These are phyloP conservation scores for Nyctereutes procyonoides DNA, from an alignment of 2,113 vertebrate species.

Conservation along the genomic window DNA sequence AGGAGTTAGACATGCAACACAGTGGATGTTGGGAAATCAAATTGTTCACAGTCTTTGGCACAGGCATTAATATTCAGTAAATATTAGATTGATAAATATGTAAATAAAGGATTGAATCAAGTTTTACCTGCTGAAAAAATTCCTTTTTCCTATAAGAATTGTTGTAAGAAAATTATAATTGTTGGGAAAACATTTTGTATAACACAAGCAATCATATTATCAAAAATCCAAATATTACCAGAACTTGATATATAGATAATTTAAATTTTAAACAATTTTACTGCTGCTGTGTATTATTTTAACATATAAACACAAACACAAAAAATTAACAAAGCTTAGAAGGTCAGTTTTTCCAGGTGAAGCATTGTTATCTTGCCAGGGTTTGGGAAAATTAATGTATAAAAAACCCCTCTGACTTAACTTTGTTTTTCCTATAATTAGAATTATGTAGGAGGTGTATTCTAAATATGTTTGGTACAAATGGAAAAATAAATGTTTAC, in stretches of 20 bases:
- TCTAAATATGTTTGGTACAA: neutral
- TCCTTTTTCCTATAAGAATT: neutral
- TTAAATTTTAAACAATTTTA: neutral
- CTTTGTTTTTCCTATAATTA: neutral
- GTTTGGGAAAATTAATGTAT: neutral
- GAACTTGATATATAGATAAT: neutral
- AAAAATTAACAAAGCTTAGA: neutral
- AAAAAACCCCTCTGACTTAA: neutral
- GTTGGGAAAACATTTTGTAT: neutral
- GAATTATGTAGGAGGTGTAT: neutral
- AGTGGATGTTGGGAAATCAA: neutral
- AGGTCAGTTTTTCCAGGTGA: neutral
- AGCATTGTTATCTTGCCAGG: neutral
- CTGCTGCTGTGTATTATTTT: neutral
- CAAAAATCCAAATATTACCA: neutral
- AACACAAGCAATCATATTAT: neutral
- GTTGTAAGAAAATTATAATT: neutral
- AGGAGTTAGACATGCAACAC: neutral
- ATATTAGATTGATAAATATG: neutral
- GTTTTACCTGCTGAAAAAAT: neutral
- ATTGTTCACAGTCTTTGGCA: neutral
- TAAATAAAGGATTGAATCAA: neutral
- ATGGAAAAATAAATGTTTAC: neutral
- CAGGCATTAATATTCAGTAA: neutral
- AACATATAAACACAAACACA: neutral